A percentile compares a stretch with the other conserved stretches of the same genome.
These are phyloP conservation scores for Porites lobata DNA, from an alignment of 92 coral and sea anemone genomes.

Conservation along the genomic window DNA sequence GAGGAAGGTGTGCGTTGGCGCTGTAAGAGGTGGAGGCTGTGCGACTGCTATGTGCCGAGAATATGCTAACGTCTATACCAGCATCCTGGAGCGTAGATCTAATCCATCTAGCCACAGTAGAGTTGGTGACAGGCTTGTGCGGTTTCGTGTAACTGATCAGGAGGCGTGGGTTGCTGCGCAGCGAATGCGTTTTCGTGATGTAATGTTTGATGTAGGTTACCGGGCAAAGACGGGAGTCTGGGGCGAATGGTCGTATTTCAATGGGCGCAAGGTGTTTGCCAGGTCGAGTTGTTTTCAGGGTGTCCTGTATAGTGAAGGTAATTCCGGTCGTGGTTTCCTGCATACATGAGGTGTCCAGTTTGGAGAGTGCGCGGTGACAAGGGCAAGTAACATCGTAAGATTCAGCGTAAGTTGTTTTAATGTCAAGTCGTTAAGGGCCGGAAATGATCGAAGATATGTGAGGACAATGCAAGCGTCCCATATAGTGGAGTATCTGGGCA, in stretches of 20 bases:
- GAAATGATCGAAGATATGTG: neutral
- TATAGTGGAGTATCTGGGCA: conserved; percentile 17
- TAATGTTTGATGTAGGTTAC: conserved; percentile 13
- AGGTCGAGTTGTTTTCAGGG: conserved; percentile 38
- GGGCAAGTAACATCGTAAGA: conserved; percentile 36
- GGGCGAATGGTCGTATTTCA: neutral
- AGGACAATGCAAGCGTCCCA: conserved; percentile 31
- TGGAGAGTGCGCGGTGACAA: conserved; percentile 47
- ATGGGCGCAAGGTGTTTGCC: conserved; percentile 53
- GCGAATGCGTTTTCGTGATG: conserved; percentile 33
- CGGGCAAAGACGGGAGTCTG: neutral
- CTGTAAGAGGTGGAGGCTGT: conserved; percentile 33
- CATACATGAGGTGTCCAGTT: conserved; percentile 33
- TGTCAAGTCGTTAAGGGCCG: conserved; percentile 11
- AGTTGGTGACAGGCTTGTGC: conserved; percentile 64
- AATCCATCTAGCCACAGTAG: conserved; percentile 60
- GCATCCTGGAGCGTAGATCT: conserved; percentile 39
- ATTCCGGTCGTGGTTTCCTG: conserved; percentile 19
- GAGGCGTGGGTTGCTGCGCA: conserved; percentile 24
- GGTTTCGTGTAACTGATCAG: conserved; percentile 55
- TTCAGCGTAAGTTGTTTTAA: conserved; percentile 24
- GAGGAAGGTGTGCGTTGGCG: conserved; percentile 31
- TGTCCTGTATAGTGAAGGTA: conserved; percentile 25
- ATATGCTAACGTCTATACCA: conserved; percentile 47
- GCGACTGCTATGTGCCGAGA: conserved; percentile 53